Percentiles rank a stretch among this genome's conserved stretches.
These are phyloP conservation scores for Thamnophis sirtalis DNA, from an alignment of 2,113 vertebrate species.

Conservation along the genomic window DNA sequence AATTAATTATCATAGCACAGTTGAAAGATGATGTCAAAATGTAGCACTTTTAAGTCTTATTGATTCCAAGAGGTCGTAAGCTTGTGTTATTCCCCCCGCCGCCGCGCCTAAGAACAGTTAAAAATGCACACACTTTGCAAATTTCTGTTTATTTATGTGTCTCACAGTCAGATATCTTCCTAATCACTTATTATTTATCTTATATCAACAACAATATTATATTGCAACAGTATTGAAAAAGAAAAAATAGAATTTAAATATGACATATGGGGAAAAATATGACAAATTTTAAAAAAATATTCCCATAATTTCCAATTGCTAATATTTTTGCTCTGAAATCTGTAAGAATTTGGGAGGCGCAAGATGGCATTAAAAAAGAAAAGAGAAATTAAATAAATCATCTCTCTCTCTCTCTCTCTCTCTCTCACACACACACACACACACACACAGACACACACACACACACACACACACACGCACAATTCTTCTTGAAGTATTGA, in stretches of 20 bases:
- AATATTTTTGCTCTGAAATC: not conserved
- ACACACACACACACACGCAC: not conserved
- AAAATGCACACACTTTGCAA: not conserved
- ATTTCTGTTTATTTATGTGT: not conserved
- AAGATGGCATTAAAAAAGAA: not conserved
- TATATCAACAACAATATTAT: not conserved
- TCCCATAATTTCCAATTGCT: not conserved
- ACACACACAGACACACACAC: not conserved
- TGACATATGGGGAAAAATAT: not conserved
- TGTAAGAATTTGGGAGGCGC: not conserved
- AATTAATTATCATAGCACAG: constrained; percentile 29
- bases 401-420: not conserved
- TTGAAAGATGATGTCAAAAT: not conserved
- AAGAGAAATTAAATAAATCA: not conserved
- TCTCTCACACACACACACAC: too few species aligned
- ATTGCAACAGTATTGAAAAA: not conserved
- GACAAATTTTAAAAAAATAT: not conserved
- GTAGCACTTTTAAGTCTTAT: not conserved
- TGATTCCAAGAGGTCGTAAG: not conserved
- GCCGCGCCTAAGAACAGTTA: not conserved
- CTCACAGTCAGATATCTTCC: not conserved
- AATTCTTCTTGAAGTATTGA: constrained; percentile 54
- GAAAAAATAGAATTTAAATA: not conserved
- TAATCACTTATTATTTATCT: not conserved
- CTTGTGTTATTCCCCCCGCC: too few species aligned